Evolutionary conservation across 2,113 vertebrate genomes (phyloP).

Genomic region (Phyllopteryx taeniolatus): DNA sequence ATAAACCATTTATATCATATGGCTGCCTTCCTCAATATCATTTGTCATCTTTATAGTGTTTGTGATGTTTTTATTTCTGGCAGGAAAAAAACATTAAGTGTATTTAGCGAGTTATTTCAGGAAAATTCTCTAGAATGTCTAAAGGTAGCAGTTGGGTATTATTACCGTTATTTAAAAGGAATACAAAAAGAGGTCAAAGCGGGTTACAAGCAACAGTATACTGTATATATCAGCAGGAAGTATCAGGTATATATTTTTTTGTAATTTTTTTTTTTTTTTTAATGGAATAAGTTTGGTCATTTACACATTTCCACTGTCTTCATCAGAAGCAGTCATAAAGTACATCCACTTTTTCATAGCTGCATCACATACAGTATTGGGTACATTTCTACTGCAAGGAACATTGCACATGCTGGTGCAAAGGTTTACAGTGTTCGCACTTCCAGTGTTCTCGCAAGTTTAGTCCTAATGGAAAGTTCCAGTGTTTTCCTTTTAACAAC

Average conservation of each 20-base stretch:
- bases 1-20: conserved; percentile 25
- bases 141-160: conserved; percentile 64
- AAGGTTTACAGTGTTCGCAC: conserved; percentile 48
- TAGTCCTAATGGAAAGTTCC: conserved; percentile 22
- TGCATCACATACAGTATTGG: neutral
- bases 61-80: neutral
- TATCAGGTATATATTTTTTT: conserved; percentile 23
- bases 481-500: conserved; percentile 34
- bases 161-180: conserved; percentile 42
- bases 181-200: conserved; percentile 64
- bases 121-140: conserved; percentile 27
- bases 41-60: neutral
- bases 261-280: conserved; percentile 27
- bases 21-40: conserved; percentile 43
- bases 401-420: neutral
- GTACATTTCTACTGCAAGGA: neutral
- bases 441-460: conserved; percentile 40
- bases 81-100: conserved; percentile 12
- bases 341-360: neutral
- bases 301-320: conserved; percentile 55
- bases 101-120: neutral
- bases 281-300: conserved; percentile 27
- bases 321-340: conserved; percentile 35
- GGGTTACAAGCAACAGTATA: conserved; percentile 54
- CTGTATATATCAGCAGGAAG: conserved; percentile 37